Conservation (phyloP, 2,797 vertebrate species). For the Parotocinclus haroldoi region DNA sequence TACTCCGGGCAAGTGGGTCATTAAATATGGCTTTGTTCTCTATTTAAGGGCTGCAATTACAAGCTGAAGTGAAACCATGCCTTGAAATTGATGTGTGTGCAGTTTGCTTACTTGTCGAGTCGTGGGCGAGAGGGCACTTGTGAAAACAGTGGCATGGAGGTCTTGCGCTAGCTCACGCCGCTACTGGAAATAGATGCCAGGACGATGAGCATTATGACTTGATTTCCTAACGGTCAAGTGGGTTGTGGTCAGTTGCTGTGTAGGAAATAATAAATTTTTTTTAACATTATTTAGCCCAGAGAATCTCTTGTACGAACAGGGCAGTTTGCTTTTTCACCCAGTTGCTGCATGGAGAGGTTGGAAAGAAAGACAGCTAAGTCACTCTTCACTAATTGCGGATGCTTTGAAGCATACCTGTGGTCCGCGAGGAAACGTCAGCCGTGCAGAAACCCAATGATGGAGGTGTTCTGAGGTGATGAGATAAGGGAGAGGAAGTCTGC, state of each 20-base stretch:
- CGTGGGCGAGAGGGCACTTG: background rate
- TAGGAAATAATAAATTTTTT: constrained; percentile 33
- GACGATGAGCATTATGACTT: constrained; percentile 20
- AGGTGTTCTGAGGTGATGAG: constrained; percentile 2
- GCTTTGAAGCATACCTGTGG: constrained; percentile 14
- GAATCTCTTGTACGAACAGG: constrained; percentile 28
- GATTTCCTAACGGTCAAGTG: constrained; percentile 33
- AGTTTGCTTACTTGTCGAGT: background rate
- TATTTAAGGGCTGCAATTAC: too few relatives aligned
- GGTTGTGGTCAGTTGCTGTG: constrained; percentile 23
- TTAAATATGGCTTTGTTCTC: background rate
- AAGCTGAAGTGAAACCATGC: too few relatives aligned
- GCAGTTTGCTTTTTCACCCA: background rate
- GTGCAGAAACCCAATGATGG: constrained; percentile 1
- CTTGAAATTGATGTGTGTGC: background rate
- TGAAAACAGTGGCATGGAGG: background rate
- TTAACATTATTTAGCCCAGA: constrained; percentile 27
- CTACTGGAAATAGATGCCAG: constrained; percentile 33
- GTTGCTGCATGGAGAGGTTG: background rate
- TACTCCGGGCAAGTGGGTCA: background rate
- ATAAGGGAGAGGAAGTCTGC: background rate
- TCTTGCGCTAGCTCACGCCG: background rate
- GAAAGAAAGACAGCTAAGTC: background rate
- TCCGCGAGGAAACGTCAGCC: constrained; percentile 1
- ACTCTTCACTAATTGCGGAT: constrained; percentile 1